Conservation (phyloP, 2,113 vertebrate genomes). For the Laterallus jamaicensis region DNA sequence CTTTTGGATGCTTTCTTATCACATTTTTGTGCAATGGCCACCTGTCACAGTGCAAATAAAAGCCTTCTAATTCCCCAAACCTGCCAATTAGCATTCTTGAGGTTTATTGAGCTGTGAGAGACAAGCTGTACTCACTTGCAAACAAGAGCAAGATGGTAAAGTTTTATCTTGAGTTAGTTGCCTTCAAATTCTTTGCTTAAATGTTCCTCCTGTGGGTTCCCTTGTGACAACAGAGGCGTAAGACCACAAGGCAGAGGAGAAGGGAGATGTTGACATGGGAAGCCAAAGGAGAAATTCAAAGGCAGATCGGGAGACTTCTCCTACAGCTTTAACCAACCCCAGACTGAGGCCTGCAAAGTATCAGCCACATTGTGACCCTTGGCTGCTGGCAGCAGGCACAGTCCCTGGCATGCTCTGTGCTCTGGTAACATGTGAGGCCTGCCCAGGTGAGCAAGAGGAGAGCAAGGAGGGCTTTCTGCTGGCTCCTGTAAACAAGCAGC, state of each 20-base stretch:
- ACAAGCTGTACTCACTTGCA: not conserved
- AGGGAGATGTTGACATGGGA: fast-evolving
- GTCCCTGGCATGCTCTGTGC: not conserved
- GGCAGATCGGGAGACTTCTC: not conserved
- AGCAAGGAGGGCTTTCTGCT: not conserved
- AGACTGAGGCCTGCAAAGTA: not conserved
- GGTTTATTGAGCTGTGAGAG: not conserved
- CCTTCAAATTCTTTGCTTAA: not conserved
- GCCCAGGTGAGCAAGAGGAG: not conserved
- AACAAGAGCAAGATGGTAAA: not conserved
- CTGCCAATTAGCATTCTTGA: not conserved
- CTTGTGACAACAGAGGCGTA: not conserved
- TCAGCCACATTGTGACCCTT: not conserved
- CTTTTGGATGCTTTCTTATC: slow-evolving; percentile 33
- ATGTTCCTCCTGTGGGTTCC: not conserved
- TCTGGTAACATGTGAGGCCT: fast-evolving
- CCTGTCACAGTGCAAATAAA: slow-evolving; percentile 1
- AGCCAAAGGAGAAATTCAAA: not conserved
- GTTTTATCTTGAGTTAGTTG: not conserved
- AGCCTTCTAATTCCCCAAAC: slow-evolving; percentile 1
- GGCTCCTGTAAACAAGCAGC: not conserved
- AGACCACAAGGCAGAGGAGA: not conserved
- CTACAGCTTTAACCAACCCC: not conserved
- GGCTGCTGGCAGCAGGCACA: fast-evolving
- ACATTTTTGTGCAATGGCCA: not conserved